Evolutionary conservation across 2,113 vertebrate genomes (phyloP).

Genomic region (Corydoras sp.): DNA sequence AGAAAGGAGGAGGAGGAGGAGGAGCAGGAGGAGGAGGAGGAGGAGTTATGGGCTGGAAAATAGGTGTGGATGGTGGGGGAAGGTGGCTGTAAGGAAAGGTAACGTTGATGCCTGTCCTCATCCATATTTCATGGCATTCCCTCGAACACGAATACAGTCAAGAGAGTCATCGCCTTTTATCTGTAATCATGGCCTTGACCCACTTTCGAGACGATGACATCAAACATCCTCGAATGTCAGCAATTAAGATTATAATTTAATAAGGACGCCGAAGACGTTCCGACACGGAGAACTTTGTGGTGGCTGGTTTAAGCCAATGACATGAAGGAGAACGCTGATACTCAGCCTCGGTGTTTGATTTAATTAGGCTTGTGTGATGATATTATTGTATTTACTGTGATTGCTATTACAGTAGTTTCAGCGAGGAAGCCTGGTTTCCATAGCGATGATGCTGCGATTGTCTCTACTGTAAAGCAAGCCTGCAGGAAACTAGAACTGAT

Average conservation of each 20-base stretch:
- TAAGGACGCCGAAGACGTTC: neutral
- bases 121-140: conserved; percentile 70
- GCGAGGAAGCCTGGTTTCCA: conserved; percentile 41
- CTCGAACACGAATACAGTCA: conserved; percentile 53
- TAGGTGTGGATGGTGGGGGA: conserved; percentile 20
- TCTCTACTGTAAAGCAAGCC: conserved; percentile 34
- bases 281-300: conserved; percentile 5
- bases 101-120: conserved; percentile 66
- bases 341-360: conserved; percentile 24
- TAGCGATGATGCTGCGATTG: conserved; percentile 39
- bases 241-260: conserved; percentile 2
- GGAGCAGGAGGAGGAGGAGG: conserved; percentile 14
- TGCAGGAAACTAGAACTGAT: conserved; percentile 38
- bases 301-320: conserved; percentile 1
- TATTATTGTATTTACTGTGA: conserved; percentile 16
- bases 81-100: conserved; percentile 51
- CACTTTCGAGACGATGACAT: conserved; percentile 32
- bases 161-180: conserved; percentile 64
- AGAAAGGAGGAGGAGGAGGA: conserved; percentile 8
- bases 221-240: neutral
- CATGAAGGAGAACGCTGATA: conserved; percentile 10
- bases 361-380: conserved; percentile 18
- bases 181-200: conserved; percentile 56
- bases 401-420: conserved; percentile 30
- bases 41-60: conserved; percentile 23